Conservation (phyloP, 2,113 vertebrate genomes). For the Actenoides hombroni region DNA sequence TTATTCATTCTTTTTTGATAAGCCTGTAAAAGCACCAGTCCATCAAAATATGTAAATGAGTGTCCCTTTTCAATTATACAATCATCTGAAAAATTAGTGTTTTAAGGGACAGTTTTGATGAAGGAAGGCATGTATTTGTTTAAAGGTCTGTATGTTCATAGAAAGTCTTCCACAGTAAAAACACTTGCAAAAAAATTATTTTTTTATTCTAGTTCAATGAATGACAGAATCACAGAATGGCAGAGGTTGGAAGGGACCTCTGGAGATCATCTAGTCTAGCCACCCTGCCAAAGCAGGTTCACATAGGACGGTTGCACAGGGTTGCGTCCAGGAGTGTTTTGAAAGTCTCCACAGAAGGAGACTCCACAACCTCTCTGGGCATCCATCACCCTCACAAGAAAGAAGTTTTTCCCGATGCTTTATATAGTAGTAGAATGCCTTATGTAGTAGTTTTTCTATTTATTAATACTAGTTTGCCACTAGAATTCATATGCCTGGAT, state of each 20-base stretch:
- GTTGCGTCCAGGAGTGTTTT: too few relatives aligned
- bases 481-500: not conserved
- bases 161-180: not conserved
- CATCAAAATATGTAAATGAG: not conserved
- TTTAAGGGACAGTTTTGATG: not conserved
- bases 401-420: too few relatives aligned
- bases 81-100: not conserved
- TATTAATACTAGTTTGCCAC: not conserved
- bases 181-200: not conserved
- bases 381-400: too few relatives aligned
- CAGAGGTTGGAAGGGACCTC: too few relatives aligned
- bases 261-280: too few relatives aligned
- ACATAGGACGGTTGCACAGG: too few relatives aligned
- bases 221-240: too few relatives aligned
- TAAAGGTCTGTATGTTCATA: not conserved
- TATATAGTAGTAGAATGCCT: not conserved
- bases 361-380: too few relatives aligned
- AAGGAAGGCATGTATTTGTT: not conserved
- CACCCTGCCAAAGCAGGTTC: too few relatives aligned
- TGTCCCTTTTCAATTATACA: not conserved
- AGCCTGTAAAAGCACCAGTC: not conserved
- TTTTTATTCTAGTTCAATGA: not conserved
- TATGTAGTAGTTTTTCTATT: not conserved
- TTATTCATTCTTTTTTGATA: not conserved
- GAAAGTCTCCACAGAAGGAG: too few relatives aligned